phyloP scores from a whole-genome alignment of 2,888 invertebrate species.

The Lymantria dispar region DNA sequence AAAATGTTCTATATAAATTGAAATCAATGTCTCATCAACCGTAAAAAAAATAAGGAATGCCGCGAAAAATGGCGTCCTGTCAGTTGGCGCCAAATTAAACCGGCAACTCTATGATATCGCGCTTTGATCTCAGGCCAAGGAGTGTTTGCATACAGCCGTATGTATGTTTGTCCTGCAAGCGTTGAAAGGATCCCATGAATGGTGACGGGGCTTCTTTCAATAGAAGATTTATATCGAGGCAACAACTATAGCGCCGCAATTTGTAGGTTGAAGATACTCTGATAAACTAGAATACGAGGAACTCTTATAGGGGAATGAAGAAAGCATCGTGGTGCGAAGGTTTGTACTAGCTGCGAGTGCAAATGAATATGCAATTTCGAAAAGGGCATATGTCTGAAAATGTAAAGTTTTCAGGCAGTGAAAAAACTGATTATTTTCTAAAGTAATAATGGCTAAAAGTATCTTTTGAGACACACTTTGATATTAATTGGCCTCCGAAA shows the following conservation, averaged over 20 bases:
- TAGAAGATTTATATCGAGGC: conserved; percentile 76
- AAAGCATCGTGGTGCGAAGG: conserved; percentile 2
- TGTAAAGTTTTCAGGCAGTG: no score
- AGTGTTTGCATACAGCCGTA: conserved; percentile 67
- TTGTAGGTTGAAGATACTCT: conserved; percentile 73
- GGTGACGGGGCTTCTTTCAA: conserved; percentile 57
- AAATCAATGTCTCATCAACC: conserved; percentile 6
- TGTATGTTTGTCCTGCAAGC: conserved; percentile 65
- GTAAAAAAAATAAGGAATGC: conserved; percentile 19
- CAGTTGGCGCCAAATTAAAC: conserved; percentile 80
- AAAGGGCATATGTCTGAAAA: no score
- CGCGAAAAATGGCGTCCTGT: conserved; percentile 69
- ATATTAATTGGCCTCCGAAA: no score
- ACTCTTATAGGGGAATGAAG: conserved; percentile 4
- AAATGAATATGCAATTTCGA: no score
- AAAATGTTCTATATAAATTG: not conserved
- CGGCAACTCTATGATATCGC: conserved; percentile 71
- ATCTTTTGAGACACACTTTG: no score
- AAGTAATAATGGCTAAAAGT: no score
- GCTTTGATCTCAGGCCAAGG: conserved; percentile 73
- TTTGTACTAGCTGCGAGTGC: not conserved
- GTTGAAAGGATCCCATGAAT: conserved; percentile 71
- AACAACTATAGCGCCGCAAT: conserved; percentile 73
- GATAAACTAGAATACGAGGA: conserved; percentile 47
- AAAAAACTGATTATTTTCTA: no score